Conservation (phyloP, 1,140 invertebrate genomes). For the Zeugodacus cucurbitae region DNA sequence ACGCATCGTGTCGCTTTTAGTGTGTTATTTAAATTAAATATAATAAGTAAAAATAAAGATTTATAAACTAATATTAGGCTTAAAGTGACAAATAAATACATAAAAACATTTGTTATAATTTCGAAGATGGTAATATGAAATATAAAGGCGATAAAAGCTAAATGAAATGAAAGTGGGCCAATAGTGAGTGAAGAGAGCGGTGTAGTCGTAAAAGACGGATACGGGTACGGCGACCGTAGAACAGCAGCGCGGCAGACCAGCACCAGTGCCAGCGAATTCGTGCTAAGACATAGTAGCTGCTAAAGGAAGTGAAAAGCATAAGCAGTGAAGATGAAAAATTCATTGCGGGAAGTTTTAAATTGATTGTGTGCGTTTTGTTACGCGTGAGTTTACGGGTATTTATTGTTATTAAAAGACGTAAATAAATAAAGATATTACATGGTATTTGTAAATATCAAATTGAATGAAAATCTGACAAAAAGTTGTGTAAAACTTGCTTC, state of each 20-base stretch:
- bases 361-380: neutral
- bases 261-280: constrained; percentile 30
- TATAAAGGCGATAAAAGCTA: neutral
- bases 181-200: neutral
- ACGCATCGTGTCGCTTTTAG: constrained; percentile 32
- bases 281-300: neutral
- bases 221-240: neutral
- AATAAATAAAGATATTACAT: neutral
- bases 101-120: constrained; percentile 1
- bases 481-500: neutral
- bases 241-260: neutral
- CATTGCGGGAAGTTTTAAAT: neutral
- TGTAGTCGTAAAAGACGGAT: neutral
- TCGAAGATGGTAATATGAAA: neutral
- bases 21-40: constrained; percentile 9
- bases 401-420: neutral
- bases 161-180: constrained; percentile 44
- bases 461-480: neutral
- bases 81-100: neutral
- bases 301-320: constrained; percentile 8
- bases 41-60: neutral
- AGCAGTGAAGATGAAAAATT: constrained; percentile 34
- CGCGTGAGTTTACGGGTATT: neutral
- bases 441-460: neutral
- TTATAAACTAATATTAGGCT: neutral